Base-by-base conservation (phyloP, 2,888 invertebrate species). In the Archips crataeganus region DNA sequence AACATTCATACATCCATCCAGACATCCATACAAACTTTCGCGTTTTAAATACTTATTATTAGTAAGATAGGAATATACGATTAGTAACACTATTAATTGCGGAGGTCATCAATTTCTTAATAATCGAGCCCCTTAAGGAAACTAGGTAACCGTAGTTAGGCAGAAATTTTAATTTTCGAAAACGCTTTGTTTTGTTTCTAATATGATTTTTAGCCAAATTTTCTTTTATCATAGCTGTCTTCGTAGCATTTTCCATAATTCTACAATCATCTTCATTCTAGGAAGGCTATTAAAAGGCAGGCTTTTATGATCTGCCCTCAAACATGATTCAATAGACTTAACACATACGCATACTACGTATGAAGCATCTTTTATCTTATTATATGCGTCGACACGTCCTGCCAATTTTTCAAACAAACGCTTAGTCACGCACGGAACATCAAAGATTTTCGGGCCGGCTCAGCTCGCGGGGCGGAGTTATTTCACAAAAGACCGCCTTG, bases 341-440 rank as follows among this genome's bases (percentile, higher is more conserved):
- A 4, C 42, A 67, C 15, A 39, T 57, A 49, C 57, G 6, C 67
- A 23, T 67, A 51, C 60, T 36, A 60, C 42, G 59, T 64, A 61
- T 45, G n/a, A 42, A 65, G 66, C 70, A 59, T 57, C 73, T 68
- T 69, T 73, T 66, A 47, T 71, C 75, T 66, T 61, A 63, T 49
- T 59, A 71, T 54, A 71, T 75, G 71, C 76, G 71, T 71, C 75
- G 71, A 68, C 76, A 76, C 73, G 75, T 75, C 60, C 66, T 69
- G 32, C 54, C 69, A 71, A 70, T 74, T 77, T 74, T 77, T 68
- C 68, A 66, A 60, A 75, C 68, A 69, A 75, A 69, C 75, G 78
- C 79, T 78, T 77, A 76, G 79, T 78, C 80, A 80, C 80, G 79
- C 77, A 76, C 79, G 72, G 70, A 69, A 79, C 77, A 80, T 80